These are phyloP conservation scores for Argyresthia goedartella DNA, from an alignment of 2,888 invertebrate genomes.

Conservation along the genomic window DNA sequence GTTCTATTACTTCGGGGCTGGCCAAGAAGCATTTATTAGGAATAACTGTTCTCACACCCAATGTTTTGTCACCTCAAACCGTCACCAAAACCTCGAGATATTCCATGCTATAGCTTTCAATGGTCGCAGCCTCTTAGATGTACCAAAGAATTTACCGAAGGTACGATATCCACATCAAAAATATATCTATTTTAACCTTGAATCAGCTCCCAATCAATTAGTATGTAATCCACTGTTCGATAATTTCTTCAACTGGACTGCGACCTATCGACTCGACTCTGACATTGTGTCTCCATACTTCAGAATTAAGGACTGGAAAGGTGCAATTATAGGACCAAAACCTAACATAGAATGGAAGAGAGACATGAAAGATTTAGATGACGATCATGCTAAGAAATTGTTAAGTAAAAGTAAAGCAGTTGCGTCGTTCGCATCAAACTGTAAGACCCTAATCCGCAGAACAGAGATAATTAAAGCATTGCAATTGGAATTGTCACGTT, in stretches of 20 bases:
- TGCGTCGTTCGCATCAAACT: slow-evolving; percentile 60
- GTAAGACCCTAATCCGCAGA: slow-evolving; percentile 34
- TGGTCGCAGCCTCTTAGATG: slow-evolving; percentile 29
- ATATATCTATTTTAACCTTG: slow-evolving; percentile 50
- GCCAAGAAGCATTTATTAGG: slow-evolving; percentile 38
- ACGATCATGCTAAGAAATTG: slow-evolving; percentile 22
- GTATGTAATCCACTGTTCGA: slow-evolving; percentile 35
- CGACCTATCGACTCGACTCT: slow-evolving; percentile 50
- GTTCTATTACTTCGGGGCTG: slow-evolving; percentile 32
- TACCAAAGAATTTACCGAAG: slow-evolving; percentile 22
- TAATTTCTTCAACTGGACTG: slow-evolving; percentile 56
- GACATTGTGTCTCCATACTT: slow-evolving; percentile 48
- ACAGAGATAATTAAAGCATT: slow-evolving; percentile 25
- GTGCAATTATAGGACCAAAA: slow-evolving; percentile 41
- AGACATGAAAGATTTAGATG: slow-evolving; percentile 16
- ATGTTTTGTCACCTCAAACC: slow-evolving; percentile 42
- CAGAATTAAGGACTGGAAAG: slow-evolving; percentile 27
- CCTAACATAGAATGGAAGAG: slow-evolving; percentile 27
- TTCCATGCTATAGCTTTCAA: slow-evolving; percentile 52
- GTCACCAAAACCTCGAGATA: slow-evolving; percentile 25
- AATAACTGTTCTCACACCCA: slow-evolving; percentile 43
- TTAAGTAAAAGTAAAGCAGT: slow-evolving; percentile 43
- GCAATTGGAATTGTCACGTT: slow-evolving; percentile 24
- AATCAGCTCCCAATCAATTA: slow-evolving; percentile 49
- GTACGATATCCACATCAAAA: slow-evolving; percentile 36